Evolutionary conservation across 2,797 vertebrate species (phyloP).

Genomic region (Aeoliscus strigatus): DNA sequence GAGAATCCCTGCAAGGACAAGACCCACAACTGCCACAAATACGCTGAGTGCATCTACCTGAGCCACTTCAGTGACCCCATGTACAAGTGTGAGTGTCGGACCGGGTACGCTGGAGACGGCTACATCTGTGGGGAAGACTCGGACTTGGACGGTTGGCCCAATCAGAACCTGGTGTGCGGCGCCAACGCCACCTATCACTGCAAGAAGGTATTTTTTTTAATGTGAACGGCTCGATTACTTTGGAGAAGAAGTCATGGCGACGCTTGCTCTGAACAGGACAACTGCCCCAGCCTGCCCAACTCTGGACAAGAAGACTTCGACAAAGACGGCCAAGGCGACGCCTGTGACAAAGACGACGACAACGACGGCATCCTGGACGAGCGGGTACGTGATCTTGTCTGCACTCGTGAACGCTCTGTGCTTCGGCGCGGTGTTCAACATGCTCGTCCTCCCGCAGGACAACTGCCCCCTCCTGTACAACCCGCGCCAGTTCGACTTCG

Average conservation of each 20-base stretch:
- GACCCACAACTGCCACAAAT: slow-evolving; percentile 91
- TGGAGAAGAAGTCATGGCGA: no score
- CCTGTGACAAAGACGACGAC: slow-evolving; percentile 96
- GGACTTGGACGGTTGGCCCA: slow-evolving; percentile 98
- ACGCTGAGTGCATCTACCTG: slow-evolving; percentile 90
- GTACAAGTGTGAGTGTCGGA: slow-evolving; percentile 96
- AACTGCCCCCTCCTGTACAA: slow-evolving; percentile 96
- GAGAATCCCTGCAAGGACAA: slow-evolving; percentile 94
- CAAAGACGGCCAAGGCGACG: slow-evolving; percentile 92
- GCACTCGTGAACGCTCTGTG: no score
- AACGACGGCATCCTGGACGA: slow-evolving; percentile 92
- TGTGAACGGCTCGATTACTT: no score
- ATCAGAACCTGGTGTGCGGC: slow-evolving; percentile 88
- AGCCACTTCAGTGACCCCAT: slow-evolving; percentile 95
- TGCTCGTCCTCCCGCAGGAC: slow-evolving; percentile 72
- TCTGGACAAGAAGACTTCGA: slow-evolving; percentile 98
- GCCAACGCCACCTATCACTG: slow-evolving; percentile 93
- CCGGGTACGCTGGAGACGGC: slow-evolving; percentile 94
- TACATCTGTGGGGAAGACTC: slow-evolving; percentile 95
- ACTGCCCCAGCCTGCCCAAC: slow-evolving; percentile 93
- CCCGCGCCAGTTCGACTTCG: slow-evolving; percentile 93
- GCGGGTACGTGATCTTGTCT: slow-evolving; percentile 78
- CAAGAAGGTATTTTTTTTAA: slow-evolving; percentile 79
- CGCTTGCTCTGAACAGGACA: no score
- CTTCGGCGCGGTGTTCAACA: no score